These are phyloP conservation scores for Malthinus seriepunctatus DNA, from an alignment of 2,888 invertebrate species.

Conservation along the genomic window DNA sequence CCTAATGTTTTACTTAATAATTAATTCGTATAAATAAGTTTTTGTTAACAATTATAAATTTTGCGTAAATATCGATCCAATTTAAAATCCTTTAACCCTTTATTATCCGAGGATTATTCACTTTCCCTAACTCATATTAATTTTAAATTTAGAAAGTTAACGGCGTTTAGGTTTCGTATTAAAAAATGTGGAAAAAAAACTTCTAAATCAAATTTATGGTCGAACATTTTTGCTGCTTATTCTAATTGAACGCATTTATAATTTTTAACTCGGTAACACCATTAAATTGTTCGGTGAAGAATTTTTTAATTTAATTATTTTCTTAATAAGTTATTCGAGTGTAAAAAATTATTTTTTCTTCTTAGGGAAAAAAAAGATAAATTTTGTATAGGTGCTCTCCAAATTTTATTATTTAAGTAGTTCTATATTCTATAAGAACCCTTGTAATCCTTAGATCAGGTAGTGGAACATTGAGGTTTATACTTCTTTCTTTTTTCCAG, in stretches of 20 bases:
- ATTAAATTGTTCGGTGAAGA: background rate
- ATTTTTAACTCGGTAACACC: too few relatives aligned
- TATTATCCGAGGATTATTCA: slow-evolving; percentile 41
- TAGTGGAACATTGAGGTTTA: slow-evolving; percentile 32
- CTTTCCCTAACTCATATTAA: slow-evolving; percentile 46
- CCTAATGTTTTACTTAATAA: too few relatives aligned
- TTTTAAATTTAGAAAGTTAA: slow-evolving; percentile 35
- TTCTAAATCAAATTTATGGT: too few relatives aligned
- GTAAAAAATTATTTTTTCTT: background rate
- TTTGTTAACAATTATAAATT: too few relatives aligned
- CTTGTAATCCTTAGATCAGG: slow-evolving; percentile 38
- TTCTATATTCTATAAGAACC: slow-evolving; percentile 20
- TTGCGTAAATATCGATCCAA: slow-evolving; percentile 37
- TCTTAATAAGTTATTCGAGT: background rate
- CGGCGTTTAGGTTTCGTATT: slow-evolving; percentile 22
- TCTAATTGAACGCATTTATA: too few relatives aligned
- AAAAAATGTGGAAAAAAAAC: slow-evolving; percentile 29
- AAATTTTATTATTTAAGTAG: slow-evolving; percentile 30
- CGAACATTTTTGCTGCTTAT: too few relatives aligned
- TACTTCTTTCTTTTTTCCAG: slow-evolving; percentile 27
- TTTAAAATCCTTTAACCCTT: slow-evolving; percentile 27
- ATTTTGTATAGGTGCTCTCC: background rate
- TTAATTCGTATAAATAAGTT: too few relatives aligned
- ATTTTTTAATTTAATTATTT: background rate
- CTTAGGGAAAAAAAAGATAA: background rate